phyloP scores from a whole-genome alignment of 2,113 vertebrate species.

The Erinaceus europaeus region DNA sequence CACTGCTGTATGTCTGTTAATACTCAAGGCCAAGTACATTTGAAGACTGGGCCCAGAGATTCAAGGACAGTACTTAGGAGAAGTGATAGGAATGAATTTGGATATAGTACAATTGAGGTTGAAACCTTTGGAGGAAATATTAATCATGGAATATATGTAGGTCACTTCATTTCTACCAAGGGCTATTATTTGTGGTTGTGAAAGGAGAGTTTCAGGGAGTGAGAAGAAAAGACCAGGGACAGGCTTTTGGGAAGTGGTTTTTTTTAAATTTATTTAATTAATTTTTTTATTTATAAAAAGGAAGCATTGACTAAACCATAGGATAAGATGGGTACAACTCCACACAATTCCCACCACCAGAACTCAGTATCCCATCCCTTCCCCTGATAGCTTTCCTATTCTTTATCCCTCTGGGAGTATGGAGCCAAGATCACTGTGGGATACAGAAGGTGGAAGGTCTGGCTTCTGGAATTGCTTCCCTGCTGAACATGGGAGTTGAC shows the following conservation, averaged over 20 bases:
- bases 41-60: not conserved
- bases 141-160: rapidly evolving
- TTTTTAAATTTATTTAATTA: not conserved
- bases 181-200: not conserved
- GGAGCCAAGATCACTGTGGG: no score
- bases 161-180: not conserved
- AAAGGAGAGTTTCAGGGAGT: not conserved
- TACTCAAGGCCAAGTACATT: not conserved
- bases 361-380: no score
- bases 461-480: no score
- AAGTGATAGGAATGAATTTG: not conserved
- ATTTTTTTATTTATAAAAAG: no score
- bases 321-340: no score
- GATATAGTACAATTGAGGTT: not conserved
- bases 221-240: not conserved
- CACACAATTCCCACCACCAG: no score
- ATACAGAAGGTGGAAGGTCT: no score
- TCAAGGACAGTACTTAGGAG: not conserved
- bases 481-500: no score
- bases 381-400: no score
- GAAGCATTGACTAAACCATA: no score
- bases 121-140: not conserved
- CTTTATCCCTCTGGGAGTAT: no score
- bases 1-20: constrained; percentile 4
- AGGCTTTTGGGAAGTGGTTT: not conserved